These are phyloP conservation scores for Lycocorax pyrrhopterus DNA, from an alignment of 2,113 vertebrate species.

Conservation along the genomic window DNA sequence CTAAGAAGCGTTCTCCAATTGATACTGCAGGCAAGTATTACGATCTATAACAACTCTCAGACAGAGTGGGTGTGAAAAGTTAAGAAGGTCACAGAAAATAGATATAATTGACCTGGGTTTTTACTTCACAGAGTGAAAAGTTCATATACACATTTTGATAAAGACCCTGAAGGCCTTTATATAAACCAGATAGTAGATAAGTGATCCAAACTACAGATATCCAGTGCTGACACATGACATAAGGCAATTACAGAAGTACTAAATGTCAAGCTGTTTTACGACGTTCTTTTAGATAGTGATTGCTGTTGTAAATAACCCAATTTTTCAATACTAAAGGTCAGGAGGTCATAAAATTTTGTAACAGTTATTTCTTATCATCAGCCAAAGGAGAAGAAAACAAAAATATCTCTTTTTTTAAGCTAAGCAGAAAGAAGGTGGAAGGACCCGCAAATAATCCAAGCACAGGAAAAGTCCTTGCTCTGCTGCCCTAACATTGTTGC, in stretches of 20 bases:
- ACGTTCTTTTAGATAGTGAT: slow-evolving; percentile 16
- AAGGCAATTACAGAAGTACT: slow-evolving; percentile 43
- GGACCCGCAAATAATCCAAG: not conserved
- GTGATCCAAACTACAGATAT: slow-evolving; percentile 42
- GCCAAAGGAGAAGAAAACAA: not conserved
- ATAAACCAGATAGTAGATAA: slow-evolving; percentile 51
- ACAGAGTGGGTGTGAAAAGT: slow-evolving; percentile 52
- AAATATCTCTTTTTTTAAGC: not conserved
- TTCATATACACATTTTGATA: slow-evolving; percentile 63
- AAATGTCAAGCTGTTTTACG: slow-evolving; percentile 16
- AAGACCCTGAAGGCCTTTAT: slow-evolving; percentile 4
- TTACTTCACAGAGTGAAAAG: slow-evolving; percentile 70
- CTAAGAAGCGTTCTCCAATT: not conserved
- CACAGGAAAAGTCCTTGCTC: not conserved
- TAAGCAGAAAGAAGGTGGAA: not conserved
- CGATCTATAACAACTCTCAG: slow-evolving; percentile 13
- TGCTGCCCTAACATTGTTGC: not conserved
- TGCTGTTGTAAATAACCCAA: slow-evolving; percentile 31
- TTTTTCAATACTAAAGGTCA: slow-evolving; percentile 16
- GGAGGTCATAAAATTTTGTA: slow-evolving; percentile 1
- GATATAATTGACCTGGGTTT: slow-evolving; percentile 47
- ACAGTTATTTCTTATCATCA: not conserved
- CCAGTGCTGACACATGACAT: slow-evolving; percentile 19
- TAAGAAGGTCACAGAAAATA: slow-evolving; percentile 64
- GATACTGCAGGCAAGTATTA: slow-evolving; percentile 58